Base-by-base conservation (phyloP, 2,888 invertebrate genomes). In the Caradrina clavipalpis region DNA sequence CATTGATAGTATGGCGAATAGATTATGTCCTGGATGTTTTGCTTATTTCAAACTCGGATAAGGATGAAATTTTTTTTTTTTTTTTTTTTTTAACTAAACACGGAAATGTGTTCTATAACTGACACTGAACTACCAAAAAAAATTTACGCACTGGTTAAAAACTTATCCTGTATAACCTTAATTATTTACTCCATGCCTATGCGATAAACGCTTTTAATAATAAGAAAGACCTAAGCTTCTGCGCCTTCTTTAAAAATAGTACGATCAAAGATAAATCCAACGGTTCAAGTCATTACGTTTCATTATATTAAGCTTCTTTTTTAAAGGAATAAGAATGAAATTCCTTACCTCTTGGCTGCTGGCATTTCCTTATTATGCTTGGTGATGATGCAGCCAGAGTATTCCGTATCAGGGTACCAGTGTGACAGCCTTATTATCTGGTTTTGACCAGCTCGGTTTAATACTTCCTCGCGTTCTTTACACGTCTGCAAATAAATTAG, bases 351-450 rank as follows among this genome's bases (percentile, higher is more conserved):
- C 79, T 93, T 96, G 0, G 88, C 84, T 5, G 96, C 93, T 0
- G 96, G 96, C 42, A 95, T 42, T 76, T 95, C 94, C 65, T 92
- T 95, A 59, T 95, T 92, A 2, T 93, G 93, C 55, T 88, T 92
- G 5, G 94, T 95, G 31, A 96, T 86, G 3, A 94, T 91, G 83
- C 97, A 97, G 1, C 97, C 98, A 0, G 97, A 97, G 63, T 94
- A 93, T 51, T 96, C 96, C 0, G 96, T 96, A 31, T 96, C 95
- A 0, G 96, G 96, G 72, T 96, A 96, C 91, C 96, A 96, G 54
- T 97, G 96, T 0, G 98, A 97, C 35, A 99, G 91, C 66, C 97
- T 97, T 22, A 99, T 97, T 31, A 98, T 97, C 93, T 99, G 99
- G 88, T 98, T 98, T 88, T 98, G 97, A 7, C 97, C 97, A 0